Percentiles rank a stretch among this genome's conserved stretches.
phyloP scores from a whole-genome alignment of 2,888 invertebrate genomes.

The Iphiclides podalirius region DNA sequence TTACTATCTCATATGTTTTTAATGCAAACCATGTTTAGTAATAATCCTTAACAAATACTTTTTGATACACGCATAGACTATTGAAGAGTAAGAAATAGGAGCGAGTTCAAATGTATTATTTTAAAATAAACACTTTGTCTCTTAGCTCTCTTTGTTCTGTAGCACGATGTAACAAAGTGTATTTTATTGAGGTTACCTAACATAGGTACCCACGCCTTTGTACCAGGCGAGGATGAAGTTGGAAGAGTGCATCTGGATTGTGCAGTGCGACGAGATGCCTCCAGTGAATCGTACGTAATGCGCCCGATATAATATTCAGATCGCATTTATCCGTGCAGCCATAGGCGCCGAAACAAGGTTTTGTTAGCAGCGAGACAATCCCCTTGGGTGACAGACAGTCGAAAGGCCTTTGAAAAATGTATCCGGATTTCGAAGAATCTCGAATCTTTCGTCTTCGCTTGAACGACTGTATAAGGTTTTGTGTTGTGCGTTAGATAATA shows the following conservation, averaged over 20 bases:
- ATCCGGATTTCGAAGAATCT: conserved; percentile 26
- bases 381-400: conserved; percentile 50
- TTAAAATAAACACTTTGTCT: no score
- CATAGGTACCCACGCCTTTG: conserved; percentile 44
- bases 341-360: conserved; percentile 70
- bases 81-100: no score
- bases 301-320: conserved; percentile 74
- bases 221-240: conserved; percentile 53
- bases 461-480: background rate
- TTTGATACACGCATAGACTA: no score
- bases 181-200: no score
- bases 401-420: conserved; percentile 37
- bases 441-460: conserved; percentile 7
- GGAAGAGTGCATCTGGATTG: conserved; percentile 59
- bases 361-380: conserved; percentile 60
- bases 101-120: no score
- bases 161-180: no score
- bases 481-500: no score
- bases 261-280: conserved; percentile 65
- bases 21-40: no score
- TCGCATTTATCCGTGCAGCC: conserved; percentile 68
- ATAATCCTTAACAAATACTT: no score
- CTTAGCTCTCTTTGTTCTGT: no score
- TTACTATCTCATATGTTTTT: no score
- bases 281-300: conserved; percentile 71